Evolutionary conservation across 2,888 invertebrate species (phyloP), one percentile per base, ranked within the genome.

Genomic region (Psylliodes chrysocephalus): DNA sequence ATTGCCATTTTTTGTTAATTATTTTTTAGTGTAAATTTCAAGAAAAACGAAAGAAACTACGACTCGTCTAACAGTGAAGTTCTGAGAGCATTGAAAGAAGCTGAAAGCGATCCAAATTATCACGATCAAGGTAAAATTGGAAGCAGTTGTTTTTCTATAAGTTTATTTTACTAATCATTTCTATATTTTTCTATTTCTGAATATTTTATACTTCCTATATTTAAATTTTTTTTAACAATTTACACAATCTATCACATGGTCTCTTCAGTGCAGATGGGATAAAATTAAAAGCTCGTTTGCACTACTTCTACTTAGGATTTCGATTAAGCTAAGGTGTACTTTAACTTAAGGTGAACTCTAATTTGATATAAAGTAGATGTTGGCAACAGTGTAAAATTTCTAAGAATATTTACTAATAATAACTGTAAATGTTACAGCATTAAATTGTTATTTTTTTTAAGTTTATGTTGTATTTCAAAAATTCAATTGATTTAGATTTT

Each of bases 11-110:
- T 22, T 22, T 22, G 2, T 22, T 19, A 46, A 46, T 46, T 62
- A 54, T 46, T 38, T 79, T 82, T 38, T 85, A 96, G 96, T 76
- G 95, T 96, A 28, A 96, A 96, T 85, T 96, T 96, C 85, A 96
- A 95, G 89, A 95, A 95, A 84, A 95, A 95, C 84, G 95, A 95
- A 82, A 94, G 91, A 83, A 90, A 90, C 71, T 95, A 94, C 84
- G 92, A 93, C 78, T 87, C 91, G 60, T 90, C 91, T 73, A 93
- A 93, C 80, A 95, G 95, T 78, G 95, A 94, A 75, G 95, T 95
- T 33, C 91, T 93, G 83, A 93, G 93, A 83, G 94, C 94, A 87
- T 88, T 95, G 64, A 93, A 94, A 80, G 94, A 95, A 82, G 92
- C 91, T 73, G 93, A 94, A 80, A 91, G 90, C 77, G 93, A 92